Base-by-base conservation (phyloP, 2,797 vertebrate species). In the Merluccius polli region DNA sequence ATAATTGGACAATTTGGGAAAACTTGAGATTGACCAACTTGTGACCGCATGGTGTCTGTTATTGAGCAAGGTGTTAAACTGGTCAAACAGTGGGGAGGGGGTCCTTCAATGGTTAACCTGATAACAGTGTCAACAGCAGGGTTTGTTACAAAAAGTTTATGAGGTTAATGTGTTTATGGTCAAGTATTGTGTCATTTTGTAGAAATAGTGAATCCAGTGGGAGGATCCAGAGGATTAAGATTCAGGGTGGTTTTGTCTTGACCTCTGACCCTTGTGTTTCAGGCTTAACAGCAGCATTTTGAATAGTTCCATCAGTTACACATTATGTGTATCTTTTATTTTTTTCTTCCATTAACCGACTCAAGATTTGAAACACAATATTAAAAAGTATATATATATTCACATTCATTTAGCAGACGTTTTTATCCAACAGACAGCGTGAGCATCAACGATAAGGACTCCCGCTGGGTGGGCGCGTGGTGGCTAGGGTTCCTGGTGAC, bases 381-480 rank as follows among this genome's bases (percentile, higher is more conserved):
- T 48, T 48, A 18, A 15, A 48, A 48, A 52, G 44, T n/a, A n/a
- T n/a, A n/a, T n/a, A n/a, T n/a, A n/a, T n/a, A n/a, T 52, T 18
- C 16, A 21, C 21, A 18, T 16, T 52, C 1, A 52, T 52, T 52
- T 21, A 48, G 16, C 44, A 18, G 41, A 48, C n/a, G 44, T 48
- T 52, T 52, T 52, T 21, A 52, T 82, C 76, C 21, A 31, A 32
- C 90, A 97, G 96, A 94, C 11, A 87, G 21, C 3, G 84, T 96
- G 83, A 90, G 91, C 72, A 97, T 97, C 80, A 94, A 88, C 82
- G 81, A 95, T 18, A 93, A 91, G 76, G 96, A 96, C 78, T 92
- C 93, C 0, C 95, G 95, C 41, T 97, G 96, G 95, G 96, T 96
- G 27, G 95, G 96, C 0, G 95, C 95, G 41, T 97, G 95, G 95